Base-by-base conservation (phyloP, 2,113 vertebrate species). In the Channa argus region DNA sequence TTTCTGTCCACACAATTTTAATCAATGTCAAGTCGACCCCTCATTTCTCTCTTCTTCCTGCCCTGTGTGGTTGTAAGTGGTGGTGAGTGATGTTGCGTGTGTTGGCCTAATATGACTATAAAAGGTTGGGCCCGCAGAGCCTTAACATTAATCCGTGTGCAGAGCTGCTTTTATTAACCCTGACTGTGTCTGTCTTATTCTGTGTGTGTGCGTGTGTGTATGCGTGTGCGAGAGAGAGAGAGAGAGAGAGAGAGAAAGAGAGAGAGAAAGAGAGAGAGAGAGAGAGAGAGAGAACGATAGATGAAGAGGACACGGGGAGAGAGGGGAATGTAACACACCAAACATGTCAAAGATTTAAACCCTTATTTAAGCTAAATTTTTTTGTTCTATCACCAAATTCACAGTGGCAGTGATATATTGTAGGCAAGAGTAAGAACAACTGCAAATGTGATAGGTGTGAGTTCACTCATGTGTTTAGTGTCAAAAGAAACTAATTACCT, bases 51-150 rank as follows among this genome's bases (percentile, higher is more conserved):
- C 51, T 50, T 54, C 76, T 53, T 77, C 67, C 66, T 73, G 70
- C 66, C 56, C 65, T 81, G 33, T 68, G 67, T 69, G 66, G 65
- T 66, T 46, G 61, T 71, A 74, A 71, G 72, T n/a, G 15, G 41
- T 60, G 76, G 1, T 73, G 85, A 86, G 77, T 65, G 89, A 88
- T 83, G 86, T 90, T 82, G 90, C 63, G 84, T 91, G 89, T 89
- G 89, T 82, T 87, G 74, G 74, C 44, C 71, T 89, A 82, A 89
- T 91, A 86, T 91, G 87, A 87, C 92, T 89, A 90, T 92, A 92
- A 92, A 91, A 89, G 90, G 90, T 81, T 84, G 77, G 86, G 75
- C 63, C 88, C 55, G 2, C 72, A 74, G 81, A 87, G 90, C 82
- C 73, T 83, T 85, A 76, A 83, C 74, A 47, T 82, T 90, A 90